phyloP scores from a whole-genome alignment of 64 coral and sea anemone genomes.

The Montipora efflorescens region DNA sequence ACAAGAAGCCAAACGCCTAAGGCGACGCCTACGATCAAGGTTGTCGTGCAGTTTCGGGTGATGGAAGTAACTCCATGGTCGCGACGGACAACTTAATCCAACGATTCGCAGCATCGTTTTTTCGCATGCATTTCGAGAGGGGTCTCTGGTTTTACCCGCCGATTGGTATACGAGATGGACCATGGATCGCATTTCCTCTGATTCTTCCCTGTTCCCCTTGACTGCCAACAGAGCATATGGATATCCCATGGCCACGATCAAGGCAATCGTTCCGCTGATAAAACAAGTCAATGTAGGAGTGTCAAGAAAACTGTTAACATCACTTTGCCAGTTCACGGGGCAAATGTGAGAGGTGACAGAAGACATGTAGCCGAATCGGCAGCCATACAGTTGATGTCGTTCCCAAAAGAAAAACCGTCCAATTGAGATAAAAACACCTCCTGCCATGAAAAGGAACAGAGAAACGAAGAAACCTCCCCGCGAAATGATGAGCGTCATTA shows the following conservation, averaged over 20 bases:
- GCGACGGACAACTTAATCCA: background rate
- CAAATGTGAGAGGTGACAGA: background rate
- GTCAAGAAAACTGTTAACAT: background rate
- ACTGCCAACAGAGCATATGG: background rate
- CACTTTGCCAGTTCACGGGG: background rate
- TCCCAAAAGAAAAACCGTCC: conserved; percentile 17
- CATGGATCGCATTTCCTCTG: background rate
- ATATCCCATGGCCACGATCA: background rate
- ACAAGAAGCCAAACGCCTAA: background rate
- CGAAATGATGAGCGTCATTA: background rate
- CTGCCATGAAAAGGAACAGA: background rate
- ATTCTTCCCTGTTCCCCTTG: background rate
- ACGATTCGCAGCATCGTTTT: background rate
- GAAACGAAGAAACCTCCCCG: background rate
- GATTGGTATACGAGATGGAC: background rate
- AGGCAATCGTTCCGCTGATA: background rate
- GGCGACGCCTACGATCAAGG: background rate
- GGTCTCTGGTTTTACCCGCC: background rate
- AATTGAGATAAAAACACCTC: background rate
- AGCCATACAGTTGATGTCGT: background rate
- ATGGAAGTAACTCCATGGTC: background rate
- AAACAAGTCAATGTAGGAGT: background rate
- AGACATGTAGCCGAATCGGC: background rate
- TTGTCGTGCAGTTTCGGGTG: background rate
- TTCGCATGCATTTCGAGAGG: background rate